Percentiles rank a stretch among this genome's conserved stretches.
Conservation (phyloP, 2,113 vertebrate species). For the Neolamprologus ventralis region DNA sequence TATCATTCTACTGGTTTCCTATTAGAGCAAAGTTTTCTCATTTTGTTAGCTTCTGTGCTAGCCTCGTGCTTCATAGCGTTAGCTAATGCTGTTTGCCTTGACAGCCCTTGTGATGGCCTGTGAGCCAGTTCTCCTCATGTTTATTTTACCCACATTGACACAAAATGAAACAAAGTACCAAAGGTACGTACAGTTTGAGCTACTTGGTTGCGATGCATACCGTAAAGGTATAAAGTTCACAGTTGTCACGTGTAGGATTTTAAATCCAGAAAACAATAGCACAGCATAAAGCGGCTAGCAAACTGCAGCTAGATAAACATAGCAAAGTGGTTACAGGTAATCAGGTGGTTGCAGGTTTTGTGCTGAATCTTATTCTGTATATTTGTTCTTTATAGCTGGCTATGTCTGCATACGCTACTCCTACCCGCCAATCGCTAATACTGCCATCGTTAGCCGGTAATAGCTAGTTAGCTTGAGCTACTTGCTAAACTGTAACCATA, state of each 20-base stretch:
- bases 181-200: too few species aligned
- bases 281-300: background rate
- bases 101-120: conserved; percentile 4
- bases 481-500: conserved; percentile 1
- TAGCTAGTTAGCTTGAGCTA: conserved; percentile 19
- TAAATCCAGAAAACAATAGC: background rate
- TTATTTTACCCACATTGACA: background rate
- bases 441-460: conserved; percentile 12
- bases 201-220: background rate
- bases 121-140: background rate
- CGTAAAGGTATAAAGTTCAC: background rate
- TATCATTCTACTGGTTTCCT: background rate
- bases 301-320: background rate
- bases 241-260: background rate
- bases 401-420: background rate
- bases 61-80: conserved; percentile 45
- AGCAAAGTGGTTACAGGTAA: background rate
- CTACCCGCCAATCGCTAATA: conserved; percentile 32
- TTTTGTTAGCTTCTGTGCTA: conserved; percentile 48
- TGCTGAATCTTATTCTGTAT: background rate
- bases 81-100: conserved; percentile 31
- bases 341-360: background rate
- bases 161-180: background rate
- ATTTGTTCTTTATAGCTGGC: background rate
- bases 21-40: conserved; percentile 47